Conservation (phyloP, 1,140 invertebrate genomes). For the Philaenus spumarius region DNA sequence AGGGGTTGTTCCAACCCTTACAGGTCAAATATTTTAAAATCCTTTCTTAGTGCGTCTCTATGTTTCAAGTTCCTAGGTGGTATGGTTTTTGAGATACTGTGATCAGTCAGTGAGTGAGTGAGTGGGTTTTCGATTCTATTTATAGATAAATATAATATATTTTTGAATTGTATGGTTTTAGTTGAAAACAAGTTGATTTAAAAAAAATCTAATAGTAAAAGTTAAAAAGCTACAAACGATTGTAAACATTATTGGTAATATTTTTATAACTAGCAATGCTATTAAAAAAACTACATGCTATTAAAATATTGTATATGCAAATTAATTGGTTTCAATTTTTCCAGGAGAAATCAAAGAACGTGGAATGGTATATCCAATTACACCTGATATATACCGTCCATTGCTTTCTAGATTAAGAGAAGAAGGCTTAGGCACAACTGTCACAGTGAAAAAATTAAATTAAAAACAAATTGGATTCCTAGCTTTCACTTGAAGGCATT, state of each 20-base stretch:
- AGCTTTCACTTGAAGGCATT: no score
- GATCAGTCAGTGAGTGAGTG: no score
- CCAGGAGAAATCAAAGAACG: slow-evolving; percentile 91
- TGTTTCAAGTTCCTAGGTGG: no score
- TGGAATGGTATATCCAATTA: slow-evolving; percentile 86
- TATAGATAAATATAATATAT: background rate
- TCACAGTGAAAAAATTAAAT: slow-evolving; percentile 11
- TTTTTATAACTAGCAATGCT: background rate
- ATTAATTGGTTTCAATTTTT: no score
- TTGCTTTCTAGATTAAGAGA: slow-evolving; percentile 74
- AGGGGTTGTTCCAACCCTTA: no score
- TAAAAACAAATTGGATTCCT: no score
- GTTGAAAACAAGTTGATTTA: background rate
- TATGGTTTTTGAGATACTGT: no score
- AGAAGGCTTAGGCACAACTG: slow-evolving; percentile 63
- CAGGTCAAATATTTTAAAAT: no score
- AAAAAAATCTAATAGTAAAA: background rate
- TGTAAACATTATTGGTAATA: background rate
- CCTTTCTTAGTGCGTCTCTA: no score
- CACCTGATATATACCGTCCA: slow-evolving; percentile 84
- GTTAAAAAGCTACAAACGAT: background rate
- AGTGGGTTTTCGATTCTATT: no score
- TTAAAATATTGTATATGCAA: background rate
- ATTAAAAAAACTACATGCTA: background rate
- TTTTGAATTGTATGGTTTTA: background rate